Evolutionary conservation across 2,113 vertebrate genomes (phyloP), one percentile per base, ranked within the genome.

Genomic region (Meriones unguiculatus): DNA sequence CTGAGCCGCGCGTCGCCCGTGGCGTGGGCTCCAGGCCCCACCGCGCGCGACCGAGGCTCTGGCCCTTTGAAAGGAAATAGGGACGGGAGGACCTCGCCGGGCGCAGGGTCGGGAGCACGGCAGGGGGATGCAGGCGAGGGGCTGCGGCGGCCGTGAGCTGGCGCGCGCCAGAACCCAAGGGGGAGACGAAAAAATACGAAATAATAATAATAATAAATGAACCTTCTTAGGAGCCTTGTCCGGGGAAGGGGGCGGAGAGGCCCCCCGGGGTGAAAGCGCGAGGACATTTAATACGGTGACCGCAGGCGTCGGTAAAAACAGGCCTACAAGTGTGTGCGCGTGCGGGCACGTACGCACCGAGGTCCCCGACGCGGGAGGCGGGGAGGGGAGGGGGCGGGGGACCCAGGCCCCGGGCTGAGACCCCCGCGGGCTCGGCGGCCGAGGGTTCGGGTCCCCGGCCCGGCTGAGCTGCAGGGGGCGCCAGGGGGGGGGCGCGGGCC

Each of bases 11-110:
- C 99, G 98, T 98, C 95, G 99, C 99, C 99, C 98, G 93, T 98
- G 99, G 99, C 99, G 90, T 97, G 97, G 97, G 99, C 99, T 99
- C 98, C 98, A 96, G 99, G 99, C 98, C 99, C 98, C 98, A 99
- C 97, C 97, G 98, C 99, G 99, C 98, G 96, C 98, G 98, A 98
- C 98, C 98, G 97, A 97, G 98, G 98, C 98, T 99, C 98, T 99
- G 99, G 99, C 99, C 99, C 99, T 99, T 99, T 99, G 98, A 99
- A 99, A 99, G 98, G 98, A 98, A 99, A 99, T 97, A 99, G 96
- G 97, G 97, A 97, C 87, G 95, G 97, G 95, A 98, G 81, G 46
- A 46, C 46, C 46, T 46, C 46, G 46, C 46, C 46, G 46, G 46
- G 46, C 46, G 46, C 46, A 95, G 95, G 92, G 94, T 89, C 95